These are phyloP conservation scores for Megaleporinus macrocephalus DNA, from an alignment of 2,113 vertebrate genomes.

Conservation along the genomic window DNA sequence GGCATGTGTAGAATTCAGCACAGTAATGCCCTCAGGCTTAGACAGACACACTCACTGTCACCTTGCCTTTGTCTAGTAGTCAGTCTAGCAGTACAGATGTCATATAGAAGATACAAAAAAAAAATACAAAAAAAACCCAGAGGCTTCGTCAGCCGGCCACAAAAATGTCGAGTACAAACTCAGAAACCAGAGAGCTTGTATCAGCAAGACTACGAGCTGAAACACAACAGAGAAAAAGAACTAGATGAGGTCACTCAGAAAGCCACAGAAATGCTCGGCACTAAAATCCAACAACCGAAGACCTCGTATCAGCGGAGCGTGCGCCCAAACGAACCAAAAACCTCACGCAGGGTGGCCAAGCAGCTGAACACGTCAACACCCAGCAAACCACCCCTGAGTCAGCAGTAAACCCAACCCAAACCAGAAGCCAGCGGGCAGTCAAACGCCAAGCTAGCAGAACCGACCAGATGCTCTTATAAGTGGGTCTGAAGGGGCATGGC, in stretches of 20 bases:
- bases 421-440: not conserved
- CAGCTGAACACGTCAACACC: conserved; percentile 1
- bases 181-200: conserved; percentile 17
- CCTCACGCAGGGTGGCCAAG: conserved; percentile 1
- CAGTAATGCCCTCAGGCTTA: not conserved
- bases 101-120: not conserved
- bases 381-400: not conserved
- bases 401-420: not conserved
- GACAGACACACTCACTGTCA: not conserved
- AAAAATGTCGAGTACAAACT: conserved; percentile 42
- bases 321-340: not conserved
- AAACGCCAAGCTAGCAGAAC: not conserved
- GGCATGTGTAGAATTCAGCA: not conserved
- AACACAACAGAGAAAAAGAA: conserved; percentile 11
- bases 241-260: not conserved
- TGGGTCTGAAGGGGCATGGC: not conserved
- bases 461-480: not conserved
- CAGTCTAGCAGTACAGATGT: not conserved
- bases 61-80: conserved; percentile 14
- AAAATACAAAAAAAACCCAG: not conserved
- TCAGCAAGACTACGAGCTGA: conserved; percentile 30
- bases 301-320: not conserved
- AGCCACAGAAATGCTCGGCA: conserved; percentile 31
- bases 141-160: conserved; percentile 28
- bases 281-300: conserved; percentile 4